Percentiles rank a stretch among this genome's conserved stretches.
Evolutionary conservation across 2,797 vertebrate species (phyloP).

Genomic region (Sebastolobus alascanus): DNA sequence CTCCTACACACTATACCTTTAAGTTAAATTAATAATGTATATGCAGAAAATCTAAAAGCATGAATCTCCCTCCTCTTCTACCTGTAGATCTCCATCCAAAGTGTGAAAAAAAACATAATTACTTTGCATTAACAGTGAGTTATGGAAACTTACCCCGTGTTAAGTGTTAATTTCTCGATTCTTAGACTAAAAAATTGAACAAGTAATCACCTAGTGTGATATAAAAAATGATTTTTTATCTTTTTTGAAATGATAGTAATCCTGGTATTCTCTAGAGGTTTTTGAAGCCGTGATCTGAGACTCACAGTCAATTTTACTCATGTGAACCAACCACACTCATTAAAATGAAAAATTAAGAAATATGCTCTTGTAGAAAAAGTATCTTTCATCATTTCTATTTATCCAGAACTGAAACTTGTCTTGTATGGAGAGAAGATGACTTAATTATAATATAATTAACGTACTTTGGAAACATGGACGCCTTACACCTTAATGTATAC

Average conservation of each 20-base stretch:
- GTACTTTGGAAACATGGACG: conserved; percentile 16
- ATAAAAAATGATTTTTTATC: not conserved
- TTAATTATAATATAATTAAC: conserved; percentile 41
- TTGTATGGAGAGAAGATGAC: conserved; percentile 7
- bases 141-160: no score
- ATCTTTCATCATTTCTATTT: conserved; percentile 3
- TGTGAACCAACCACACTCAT: not conserved
- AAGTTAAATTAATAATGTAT: not conserved
- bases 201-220: not conserved
- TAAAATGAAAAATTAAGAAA: not conserved
- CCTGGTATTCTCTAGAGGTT: not conserved
- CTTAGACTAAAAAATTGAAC: not conserved
- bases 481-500: conserved; percentile 25
- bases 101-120: no score
- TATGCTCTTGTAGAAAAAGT: not conserved
- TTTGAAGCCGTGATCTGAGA: not conserved
- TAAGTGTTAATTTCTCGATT: not conserved
- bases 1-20: no score
- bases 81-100: no score
- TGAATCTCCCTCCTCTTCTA: no score
- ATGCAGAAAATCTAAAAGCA: no score
- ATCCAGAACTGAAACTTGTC: not conserved
- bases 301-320: not conserved
- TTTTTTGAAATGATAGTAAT: not conserved
- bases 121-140: no score